Evolutionary conservation across 2,113 vertebrate species (phyloP).

Genomic region (Chunga burmeisteri): DNA sequence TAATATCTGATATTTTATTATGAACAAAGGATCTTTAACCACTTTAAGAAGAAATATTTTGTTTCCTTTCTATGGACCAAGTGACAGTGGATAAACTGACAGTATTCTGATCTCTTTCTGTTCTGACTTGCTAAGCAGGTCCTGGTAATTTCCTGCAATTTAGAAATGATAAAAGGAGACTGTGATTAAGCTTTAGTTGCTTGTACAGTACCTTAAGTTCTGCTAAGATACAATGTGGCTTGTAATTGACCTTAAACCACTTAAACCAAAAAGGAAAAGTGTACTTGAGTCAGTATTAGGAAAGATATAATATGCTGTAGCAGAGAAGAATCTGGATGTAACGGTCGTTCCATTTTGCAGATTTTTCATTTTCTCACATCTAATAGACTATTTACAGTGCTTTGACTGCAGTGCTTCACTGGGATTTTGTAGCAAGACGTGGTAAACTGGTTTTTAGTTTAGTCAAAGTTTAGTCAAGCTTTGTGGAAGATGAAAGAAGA

Average conservation of each 20-base stretch:
- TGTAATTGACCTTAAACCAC: background rate
- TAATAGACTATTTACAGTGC: background rate
- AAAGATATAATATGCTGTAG: background rate
- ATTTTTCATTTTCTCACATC: background rate
- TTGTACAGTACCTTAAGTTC: background rate
- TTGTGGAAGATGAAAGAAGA: background rate
- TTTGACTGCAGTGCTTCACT: background rate
- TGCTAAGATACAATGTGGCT: background rate
- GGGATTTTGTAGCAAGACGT: background rate
- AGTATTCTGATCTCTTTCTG: background rate
- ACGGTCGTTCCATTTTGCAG: background rate
- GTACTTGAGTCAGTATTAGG: background rate
- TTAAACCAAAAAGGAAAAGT: background rate
- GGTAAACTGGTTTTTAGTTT: background rate
- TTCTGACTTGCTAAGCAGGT: background rate
- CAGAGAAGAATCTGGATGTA: background rate
- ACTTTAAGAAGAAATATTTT: background rate
- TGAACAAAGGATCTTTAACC: background rate
- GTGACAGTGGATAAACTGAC: background rate
- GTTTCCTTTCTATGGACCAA: background rate
- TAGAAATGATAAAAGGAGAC: background rate
- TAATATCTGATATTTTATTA: background rate
- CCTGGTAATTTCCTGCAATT: background rate
- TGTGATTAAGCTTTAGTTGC: background rate
- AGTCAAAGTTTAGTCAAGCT: background rate